Percentiles rank a stretch among this genome's conserved stretches.
Conservation (phyloP, 1,140 invertebrate genomes). For the Drosophila tristis region DNA sequence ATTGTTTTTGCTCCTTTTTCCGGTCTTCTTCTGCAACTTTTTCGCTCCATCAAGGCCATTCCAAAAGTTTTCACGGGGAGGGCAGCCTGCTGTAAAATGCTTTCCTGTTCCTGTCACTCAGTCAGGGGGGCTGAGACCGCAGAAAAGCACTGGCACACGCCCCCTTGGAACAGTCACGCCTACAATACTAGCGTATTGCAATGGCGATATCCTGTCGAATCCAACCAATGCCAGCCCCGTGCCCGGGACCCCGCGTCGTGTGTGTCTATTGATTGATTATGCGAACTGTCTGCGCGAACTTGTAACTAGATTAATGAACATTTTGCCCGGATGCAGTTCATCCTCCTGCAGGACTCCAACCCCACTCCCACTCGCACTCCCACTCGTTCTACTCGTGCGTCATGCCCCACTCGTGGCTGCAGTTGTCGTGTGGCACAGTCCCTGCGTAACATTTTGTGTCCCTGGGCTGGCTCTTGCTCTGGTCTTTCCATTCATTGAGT, state of each 20-base stretch:
- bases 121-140: conserved; percentile 18
- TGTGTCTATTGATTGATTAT: conserved; percentile 80
- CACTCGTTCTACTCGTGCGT: not conserved
- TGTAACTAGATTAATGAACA: conserved; percentile 84
- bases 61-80: not conserved
- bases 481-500: not conserved
- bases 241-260: not conserved
- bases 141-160: conserved; percentile 29
- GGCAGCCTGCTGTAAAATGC: conserved; percentile 23
- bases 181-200: not conserved
- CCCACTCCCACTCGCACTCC: no score
- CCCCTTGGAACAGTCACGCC: conserved; percentile 11
- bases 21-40: not conserved
- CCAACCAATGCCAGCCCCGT: not conserved
- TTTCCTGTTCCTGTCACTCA: conserved; percentile 48
- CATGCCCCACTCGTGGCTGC: not conserved
- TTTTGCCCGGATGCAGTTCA: conserved; percentile 66
- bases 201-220: not conserved
- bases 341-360: not conserved
- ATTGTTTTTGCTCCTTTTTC: not conserved
- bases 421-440: conserved; percentile 1
- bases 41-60: not conserved
- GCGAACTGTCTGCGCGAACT: conserved; percentile 80
- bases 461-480: conserved; percentile 1
- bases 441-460: not conserved